phyloP scores from a whole-genome alignment of 2,888 invertebrate species.

The Cremastinae sp. region DNA sequence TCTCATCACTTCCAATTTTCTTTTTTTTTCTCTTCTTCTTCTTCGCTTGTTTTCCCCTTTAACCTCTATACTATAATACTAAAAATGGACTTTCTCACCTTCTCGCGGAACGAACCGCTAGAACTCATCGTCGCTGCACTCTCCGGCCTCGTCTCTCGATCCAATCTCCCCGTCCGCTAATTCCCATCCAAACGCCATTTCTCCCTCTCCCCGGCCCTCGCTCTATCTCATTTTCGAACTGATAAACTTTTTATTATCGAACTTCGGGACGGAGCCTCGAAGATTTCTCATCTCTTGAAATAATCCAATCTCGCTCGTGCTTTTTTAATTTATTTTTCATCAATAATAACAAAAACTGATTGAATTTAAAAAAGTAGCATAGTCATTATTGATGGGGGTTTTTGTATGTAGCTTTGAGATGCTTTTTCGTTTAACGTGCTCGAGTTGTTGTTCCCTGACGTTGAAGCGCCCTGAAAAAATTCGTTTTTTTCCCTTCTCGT shows the following conservation, averaged over 20 bases:
- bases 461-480: too few species aligned
- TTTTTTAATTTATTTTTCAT: too few species aligned
- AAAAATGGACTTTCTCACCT: conserved; percentile 50
- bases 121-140: conserved; percentile 34
- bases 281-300: too few species aligned
- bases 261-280: neutral
- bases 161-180: conserved; percentile 38
- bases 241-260: neutral
- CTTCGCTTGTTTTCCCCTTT: neutral
- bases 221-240: neutral
- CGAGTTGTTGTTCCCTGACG: too few species aligned
- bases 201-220: neutral
- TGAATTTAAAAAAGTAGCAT: too few species aligned
- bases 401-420: too few species aligned
- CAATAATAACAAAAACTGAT: too few species aligned
- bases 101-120: too few species aligned
- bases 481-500: too few species aligned
- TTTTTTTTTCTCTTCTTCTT: neutral
- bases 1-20: neutral
- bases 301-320: too few species aligned
- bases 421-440: too few species aligned
- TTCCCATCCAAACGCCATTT: conserved; percentile 30
- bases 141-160: conserved; percentile 35
- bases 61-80: conserved; percentile 45
- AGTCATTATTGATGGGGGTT: too few species aligned